phyloP scores from a whole-genome alignment of 2,797 vertebrate species.

The Rhinella marina region DNA sequence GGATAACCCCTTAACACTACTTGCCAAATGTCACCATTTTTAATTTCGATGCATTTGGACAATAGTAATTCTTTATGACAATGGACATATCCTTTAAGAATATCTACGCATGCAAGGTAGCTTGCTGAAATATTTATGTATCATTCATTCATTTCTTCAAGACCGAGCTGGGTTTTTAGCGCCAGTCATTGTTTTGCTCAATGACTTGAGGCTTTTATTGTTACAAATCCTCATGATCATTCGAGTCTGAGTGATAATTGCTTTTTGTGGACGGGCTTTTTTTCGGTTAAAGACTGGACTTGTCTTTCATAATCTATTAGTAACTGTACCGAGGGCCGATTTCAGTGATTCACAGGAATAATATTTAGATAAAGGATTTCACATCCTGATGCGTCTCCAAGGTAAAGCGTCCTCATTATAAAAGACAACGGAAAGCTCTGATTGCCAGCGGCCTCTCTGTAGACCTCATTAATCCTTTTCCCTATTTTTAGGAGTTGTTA shows the following conservation, averaged over 20 bases:
- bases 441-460: background rate
- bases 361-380: background rate
- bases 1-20: no score
- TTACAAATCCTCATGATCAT: background rate
- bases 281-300: background rate
- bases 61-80: no score
- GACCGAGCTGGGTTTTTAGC: background rate
- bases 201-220: background rate
- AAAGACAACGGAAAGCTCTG: background rate
- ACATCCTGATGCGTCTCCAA: background rate
- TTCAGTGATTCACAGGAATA: background rate
- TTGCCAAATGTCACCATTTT: no score
- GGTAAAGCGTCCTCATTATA: constrained; percentile 1
- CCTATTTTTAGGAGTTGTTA: constrained; percentile 74
- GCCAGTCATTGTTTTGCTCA: no score
- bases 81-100: no score
- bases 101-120: no score
- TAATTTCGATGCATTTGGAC: no score
- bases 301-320: background rate
- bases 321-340: background rate
- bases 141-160: no score
- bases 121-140: no score
- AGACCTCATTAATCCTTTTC: background rate
- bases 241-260: background rate
- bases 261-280: background rate